Percentiles rank a stretch among this genome's conserved stretches.
Conservation (phyloP, 2,888 invertebrate genomes). For the Drosophila heteroneura region DNA sequence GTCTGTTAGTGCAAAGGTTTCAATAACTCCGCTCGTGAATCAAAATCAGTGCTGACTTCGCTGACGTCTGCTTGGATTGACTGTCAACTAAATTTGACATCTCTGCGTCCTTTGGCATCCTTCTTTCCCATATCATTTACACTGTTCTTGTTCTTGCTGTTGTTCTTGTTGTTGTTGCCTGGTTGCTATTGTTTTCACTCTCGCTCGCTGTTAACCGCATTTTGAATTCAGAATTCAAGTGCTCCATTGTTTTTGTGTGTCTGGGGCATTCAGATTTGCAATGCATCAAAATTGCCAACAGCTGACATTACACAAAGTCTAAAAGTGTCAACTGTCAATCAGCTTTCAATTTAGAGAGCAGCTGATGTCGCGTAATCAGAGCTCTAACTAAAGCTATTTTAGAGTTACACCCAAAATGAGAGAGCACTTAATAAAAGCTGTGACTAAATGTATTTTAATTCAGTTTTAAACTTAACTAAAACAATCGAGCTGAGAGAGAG, state of each 20-base stretch:
- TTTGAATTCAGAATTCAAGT: conserved; percentile 40
- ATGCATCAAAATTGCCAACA: conserved; percentile 35
- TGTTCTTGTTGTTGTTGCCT: conserved; percentile 4
- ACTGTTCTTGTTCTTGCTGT: conserved; percentile 7
- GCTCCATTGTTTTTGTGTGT: conserved; percentile 15
- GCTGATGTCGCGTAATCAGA: conserved; percentile 15
- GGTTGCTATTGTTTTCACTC: background rate
- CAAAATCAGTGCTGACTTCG: conserved; percentile 44
- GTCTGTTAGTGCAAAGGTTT: conserved; percentile 44
- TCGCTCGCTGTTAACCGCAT: conserved; percentile 10
- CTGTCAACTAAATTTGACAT: conserved; percentile 58
- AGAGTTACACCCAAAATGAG: background rate
- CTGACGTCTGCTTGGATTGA: conserved; percentile 51
- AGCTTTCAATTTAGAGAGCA: background rate
- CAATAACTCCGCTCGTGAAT: conserved; percentile 53
- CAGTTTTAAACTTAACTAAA: background rate
- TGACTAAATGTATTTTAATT: background rate
- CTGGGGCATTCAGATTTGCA: conserved; percentile 19
- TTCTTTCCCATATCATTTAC: conserved; percentile 36
- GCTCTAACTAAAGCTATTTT: background rate
- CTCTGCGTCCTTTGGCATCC: conserved; percentile 1
- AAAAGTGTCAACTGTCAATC: conserved; percentile 26
- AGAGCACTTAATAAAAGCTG: background rate
- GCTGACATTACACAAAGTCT: conserved; percentile 9
- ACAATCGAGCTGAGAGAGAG: background rate